These are phyloP conservation scores for Harlomillsia oculata DNA, from an alignment of 1,140 invertebrate genomes.

Conservation along the genomic window DNA sequence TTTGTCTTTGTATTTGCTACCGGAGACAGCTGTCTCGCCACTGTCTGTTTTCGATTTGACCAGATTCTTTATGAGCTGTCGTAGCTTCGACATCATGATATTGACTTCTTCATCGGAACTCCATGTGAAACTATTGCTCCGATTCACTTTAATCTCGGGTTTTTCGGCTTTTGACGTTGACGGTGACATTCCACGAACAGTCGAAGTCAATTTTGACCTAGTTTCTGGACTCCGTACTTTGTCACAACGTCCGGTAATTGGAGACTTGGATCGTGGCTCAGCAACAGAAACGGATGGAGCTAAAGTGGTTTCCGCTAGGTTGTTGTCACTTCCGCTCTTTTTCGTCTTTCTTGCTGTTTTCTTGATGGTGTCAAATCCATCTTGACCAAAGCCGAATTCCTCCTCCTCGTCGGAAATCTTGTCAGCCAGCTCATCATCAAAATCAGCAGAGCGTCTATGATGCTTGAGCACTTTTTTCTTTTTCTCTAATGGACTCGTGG, in stretches of 20 bases:
- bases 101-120: conserved; percentile 87
- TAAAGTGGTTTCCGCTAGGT: conserved; percentile 4
- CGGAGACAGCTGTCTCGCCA: conserved; percentile 40
- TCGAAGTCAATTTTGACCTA: background rate
- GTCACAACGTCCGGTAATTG: background rate
- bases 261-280: conserved; percentile 1
- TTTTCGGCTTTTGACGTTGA: background rate
- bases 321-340: conserved; percentile 4
- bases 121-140: conserved; percentile 46
- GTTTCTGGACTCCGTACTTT: background rate
- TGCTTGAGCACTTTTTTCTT: conserved; percentile 34
- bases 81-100: conserved; percentile 87
- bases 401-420: conserved; percentile 31
- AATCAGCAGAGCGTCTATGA: conserved; percentile 30
- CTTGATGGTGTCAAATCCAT: conserved; percentile 35
- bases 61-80: conserved; percentile 81
- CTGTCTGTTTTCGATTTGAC: conserved; percentile 41
- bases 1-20: conserved; percentile 17
- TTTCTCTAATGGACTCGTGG: conserved; percentile 23
- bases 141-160: conserved; percentile 19
- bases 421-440: conserved; percentile 27
- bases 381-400: conserved; percentile 29
- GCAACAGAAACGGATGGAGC: background rate
- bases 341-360: conserved; percentile 26
- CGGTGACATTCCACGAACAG: background rate